A percentile compares a stretch with the other conserved stretches of the same genome.
Conservation (phyloP, 1,140 invertebrate species). For the Periplaneta americana region DNA sequence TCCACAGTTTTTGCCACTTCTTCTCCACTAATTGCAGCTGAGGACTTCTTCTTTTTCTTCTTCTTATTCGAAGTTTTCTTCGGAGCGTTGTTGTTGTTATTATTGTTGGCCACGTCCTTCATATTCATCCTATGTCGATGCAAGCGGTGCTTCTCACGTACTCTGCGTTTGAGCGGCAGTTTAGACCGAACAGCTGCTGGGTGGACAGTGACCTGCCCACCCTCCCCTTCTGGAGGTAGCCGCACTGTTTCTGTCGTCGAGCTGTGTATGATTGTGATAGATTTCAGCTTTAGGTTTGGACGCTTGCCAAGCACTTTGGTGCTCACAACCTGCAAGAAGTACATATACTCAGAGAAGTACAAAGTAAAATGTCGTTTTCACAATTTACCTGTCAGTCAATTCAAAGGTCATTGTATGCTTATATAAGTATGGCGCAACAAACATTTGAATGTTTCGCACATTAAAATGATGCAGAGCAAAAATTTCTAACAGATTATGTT, state of each 20-base stretch:
- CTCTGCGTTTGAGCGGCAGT: slow-evolving; percentile 67
- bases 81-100: not conserved
- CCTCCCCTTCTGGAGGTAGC: slow-evolving; percentile 63
- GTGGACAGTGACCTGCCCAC: slow-evolving; percentile 53
- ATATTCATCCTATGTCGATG: slow-evolving; percentile 26
- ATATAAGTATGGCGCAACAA: too few species aligned
- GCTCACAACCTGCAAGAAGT: slow-evolving; percentile 59
- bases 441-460: too few species aligned
- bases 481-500: too few species aligned
- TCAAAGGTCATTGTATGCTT: too few species aligned
- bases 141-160: slow-evolving; percentile 46
- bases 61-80: slow-evolving; percentile 16
- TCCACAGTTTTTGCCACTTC: slow-evolving; percentile 6
- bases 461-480: too few species aligned
- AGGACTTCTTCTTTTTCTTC: slow-evolving; percentile 15
- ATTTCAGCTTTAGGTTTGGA: slow-evolving; percentile 70
- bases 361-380: too few species aligned
- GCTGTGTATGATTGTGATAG: slow-evolving; percentile 79
- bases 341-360: too few species aligned
- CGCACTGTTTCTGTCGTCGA: slow-evolving; percentile 78
- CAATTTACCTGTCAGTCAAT: too few species aligned
- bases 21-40: not conserved
- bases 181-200: slow-evolving; percentile 64
- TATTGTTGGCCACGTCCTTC: slow-evolving; percentile 27
- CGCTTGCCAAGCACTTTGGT: slow-evolving; percentile 70